These are phyloP conservation scores for Tigriopus japonicus DNA, from an alignment of 1,140 invertebrate species.

Conservation along the genomic window DNA sequence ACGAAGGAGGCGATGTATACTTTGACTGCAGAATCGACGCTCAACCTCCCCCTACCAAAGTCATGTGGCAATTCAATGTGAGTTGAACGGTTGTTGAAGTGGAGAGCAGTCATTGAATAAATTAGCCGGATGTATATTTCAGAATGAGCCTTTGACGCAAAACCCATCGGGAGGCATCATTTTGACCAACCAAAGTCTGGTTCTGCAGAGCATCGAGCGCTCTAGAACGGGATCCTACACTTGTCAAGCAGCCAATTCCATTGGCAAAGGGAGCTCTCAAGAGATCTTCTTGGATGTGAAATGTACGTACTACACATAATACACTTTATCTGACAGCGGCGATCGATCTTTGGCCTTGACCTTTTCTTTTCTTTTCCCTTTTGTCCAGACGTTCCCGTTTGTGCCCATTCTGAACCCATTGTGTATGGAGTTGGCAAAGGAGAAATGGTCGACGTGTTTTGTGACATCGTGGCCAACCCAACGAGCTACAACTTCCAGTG, in stretches of 20 bases:
- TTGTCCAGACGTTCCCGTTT: conserved; percentile 59
- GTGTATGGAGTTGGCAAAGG: conserved; percentile 64
- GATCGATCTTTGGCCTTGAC: background rate
- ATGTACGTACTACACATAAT: conserved; percentile 19
- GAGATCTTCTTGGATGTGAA: conserved; percentile 21
- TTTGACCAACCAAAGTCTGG: conserved; percentile 21
- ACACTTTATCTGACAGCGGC: background rate
- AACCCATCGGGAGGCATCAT: conserved; percentile 20
- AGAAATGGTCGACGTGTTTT: conserved; percentile 55
- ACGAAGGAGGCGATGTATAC: conserved; percentile 19
- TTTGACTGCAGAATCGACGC: conserved; percentile 17
- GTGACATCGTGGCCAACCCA: conserved; percentile 67
- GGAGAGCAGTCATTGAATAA: no score
- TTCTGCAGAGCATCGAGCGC: conserved; percentile 20
- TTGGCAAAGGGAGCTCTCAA: conserved; percentile 20
- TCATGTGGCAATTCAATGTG: conserved; percentile 18
- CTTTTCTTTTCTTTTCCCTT: background rate
- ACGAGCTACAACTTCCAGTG: conserved; percentile 60
- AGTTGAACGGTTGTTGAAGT: background rate
- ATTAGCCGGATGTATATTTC: background rate
- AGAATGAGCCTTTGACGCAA: conserved; percentile 15
- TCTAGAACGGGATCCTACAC: conserved; percentile 19
- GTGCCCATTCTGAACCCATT: conserved; percentile 30
- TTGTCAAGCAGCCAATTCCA: conserved; percentile 21
- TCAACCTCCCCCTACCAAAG: conserved; percentile 13